Evolutionary conservation across 2,888 invertebrate species (phyloP).

Genomic region (Drosophila eohydei): DNA sequence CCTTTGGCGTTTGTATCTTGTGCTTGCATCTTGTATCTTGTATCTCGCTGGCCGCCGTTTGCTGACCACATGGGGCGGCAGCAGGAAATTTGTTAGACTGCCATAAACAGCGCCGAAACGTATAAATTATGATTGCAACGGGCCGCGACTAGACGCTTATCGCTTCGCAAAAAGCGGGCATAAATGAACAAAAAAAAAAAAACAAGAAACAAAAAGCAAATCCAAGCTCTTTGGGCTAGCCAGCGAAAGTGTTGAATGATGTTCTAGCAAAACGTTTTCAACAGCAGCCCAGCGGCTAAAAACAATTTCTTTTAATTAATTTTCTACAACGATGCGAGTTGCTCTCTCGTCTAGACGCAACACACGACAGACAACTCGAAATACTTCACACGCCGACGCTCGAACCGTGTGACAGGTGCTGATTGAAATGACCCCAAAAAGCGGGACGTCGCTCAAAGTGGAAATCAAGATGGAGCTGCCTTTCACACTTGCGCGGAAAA

Average conservation of each 20-base stretch:
- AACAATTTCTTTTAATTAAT: slow-evolving; percentile 76
- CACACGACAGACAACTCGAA: slow-evolving; percentile 19
- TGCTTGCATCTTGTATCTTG: slow-evolving; percentile 63
- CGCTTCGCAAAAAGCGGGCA: slow-evolving; percentile 58
- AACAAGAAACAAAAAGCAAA: slow-evolving; percentile 1
- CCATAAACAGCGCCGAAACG: slow-evolving; percentile 75
- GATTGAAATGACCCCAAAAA: slow-evolving; percentile 77
- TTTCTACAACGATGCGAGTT: slow-evolving; percentile 48
- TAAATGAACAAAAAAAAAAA: not conserved
- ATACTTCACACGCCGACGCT: slow-evolving; percentile 69
- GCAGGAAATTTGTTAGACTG: slow-evolving; percentile 78
- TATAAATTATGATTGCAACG: slow-evolving; percentile 72
- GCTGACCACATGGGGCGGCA: slow-evolving; percentile 68
- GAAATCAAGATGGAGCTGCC: slow-evolving; percentile 44
- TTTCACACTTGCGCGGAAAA: slow-evolving; percentile 48
- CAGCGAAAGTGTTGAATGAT: slow-evolving; percentile 71
- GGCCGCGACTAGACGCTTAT: slow-evolving; percentile 49
- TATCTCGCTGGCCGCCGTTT: slow-evolving; percentile 57
- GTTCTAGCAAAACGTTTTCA: slow-evolving; percentile 56
- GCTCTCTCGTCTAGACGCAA: slow-evolving; percentile 49
- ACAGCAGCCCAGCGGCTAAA: slow-evolving; percentile 37
- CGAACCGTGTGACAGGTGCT: slow-evolving; percentile 71
- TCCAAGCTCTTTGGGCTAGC: slow-evolving; percentile 3
- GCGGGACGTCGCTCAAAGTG: slow-evolving; percentile 32
- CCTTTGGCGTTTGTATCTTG: slow-evolving; percentile 65